Base-by-base conservation (phyloP, 2,888 invertebrate genomes). In the Anagyrus pseudococci region DNA sequence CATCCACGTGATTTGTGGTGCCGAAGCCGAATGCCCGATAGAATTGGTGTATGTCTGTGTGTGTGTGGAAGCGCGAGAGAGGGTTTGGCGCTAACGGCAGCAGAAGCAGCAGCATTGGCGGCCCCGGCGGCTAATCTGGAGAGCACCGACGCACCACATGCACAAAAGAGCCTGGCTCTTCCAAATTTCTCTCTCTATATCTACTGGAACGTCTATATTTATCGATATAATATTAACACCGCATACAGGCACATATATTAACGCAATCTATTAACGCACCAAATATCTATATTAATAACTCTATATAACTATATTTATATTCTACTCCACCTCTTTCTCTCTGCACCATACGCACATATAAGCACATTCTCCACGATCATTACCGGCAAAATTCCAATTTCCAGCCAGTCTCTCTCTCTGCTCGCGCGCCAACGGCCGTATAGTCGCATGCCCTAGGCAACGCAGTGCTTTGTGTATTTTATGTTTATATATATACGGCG, bases 331-430 rank as follows among this genome's bases (percentile, higher is more conserved):
- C 17, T n/a, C 49, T 58, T 29, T 29, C 46, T 59, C 25, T 47
- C 6, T 58, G 66, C 62, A 66, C 66, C 53, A 26, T 25, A 56
- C 43, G 62, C 66, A 66, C 56, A 29, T 29, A 29, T 29, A 54
- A 59, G 58, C 58, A 61, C 58, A 54, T 56, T 63, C 62, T 61
- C 49, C 60, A 58, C 66, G 56, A 64, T 60, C 50, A 64, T 67
- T 64, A 67, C 66, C 61, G 64, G 66, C 60, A 37, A 55, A 43
- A 52, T 41, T n/a, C 46, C 40, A 40, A 48, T 53, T 6, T 26
- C 22, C 23, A 10, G 10, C n/a, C n/a, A n/a, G n/a, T n/a, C n/a
- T n/a, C n/a, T n/a, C n/a, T n/a, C n/a, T n/a, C n/a, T n/a, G n/a
- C n/a, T n/a, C n/a, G n/a, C n/a, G n/a, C n/a, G n/a, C n/a, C n/a